Evolutionary conservation across 2,888 invertebrate genomes (phyloP), one percentile per base, ranked within the genome.

Genomic region (Standfussiana lucernea): DNA sequence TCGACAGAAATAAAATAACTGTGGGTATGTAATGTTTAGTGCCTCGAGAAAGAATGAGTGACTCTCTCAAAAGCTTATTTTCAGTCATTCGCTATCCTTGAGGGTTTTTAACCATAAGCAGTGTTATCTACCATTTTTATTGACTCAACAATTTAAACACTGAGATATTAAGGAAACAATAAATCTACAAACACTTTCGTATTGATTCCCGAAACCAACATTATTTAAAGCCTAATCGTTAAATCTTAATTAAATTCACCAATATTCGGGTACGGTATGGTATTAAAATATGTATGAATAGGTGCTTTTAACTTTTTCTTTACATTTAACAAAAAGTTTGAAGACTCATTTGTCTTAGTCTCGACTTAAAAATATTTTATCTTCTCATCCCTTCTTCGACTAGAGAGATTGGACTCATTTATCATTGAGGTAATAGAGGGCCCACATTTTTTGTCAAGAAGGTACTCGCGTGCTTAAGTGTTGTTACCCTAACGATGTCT

Each of bases 401-500:
- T 2, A 15, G 5, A 1, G 4, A 40, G 35, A 61, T 67, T 72
- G 24, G 45, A 67, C 40, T 62, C 47, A 75, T 84, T 67, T 75
- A 24, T 59, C 32, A 62, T 40, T 53, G 24, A 67, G 70, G 74
- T 68, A 74, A 35, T 47, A 62, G 15, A 71, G 67, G 24, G 24
- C 24, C 32, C 50, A 50, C 42, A 69, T 70, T 82, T 82, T 59
- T 10, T 53, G 42, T 62, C 37, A 45, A 71, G 62, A 37, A 28
- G 24, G 21, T 37, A 70, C 56, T 70, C 13, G 75, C 72, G 69
- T 69, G 64, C 35, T 66, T 37, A 37, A 50, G 24, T 28, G 50
- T 69, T 59, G 24, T 75, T 71, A 50, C 10, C 45, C 80, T 80
- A 72, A 72, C 24, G 69, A 79, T 40, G 37, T 72, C 71, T 40